Base-by-base conservation (phyloP, 2,113 vertebrate species). In the Brachyistius frenatus region DNA sequence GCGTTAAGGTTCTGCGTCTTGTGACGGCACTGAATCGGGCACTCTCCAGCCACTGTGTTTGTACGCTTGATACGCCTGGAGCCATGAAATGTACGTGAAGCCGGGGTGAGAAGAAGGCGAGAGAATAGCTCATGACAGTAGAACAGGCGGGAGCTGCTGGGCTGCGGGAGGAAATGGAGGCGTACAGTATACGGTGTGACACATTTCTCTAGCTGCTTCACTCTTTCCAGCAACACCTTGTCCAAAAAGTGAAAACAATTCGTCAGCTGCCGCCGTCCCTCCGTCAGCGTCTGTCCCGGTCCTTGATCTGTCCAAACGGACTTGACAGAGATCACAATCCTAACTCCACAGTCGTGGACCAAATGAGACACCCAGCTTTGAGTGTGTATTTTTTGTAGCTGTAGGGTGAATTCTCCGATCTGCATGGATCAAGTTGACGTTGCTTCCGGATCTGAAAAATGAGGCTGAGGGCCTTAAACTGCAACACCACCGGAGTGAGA, bases 211-310 rank as follows among this genome's bases (percentile, higher is more conserved):
- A 0, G 36, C 23, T 67, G 44, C 16, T 76, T 72, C 23, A 9
- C 39, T 66, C 58, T 72, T 61, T 65, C 56, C 47, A 57, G 30
- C 2, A 80, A 64, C 80, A 66, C 64, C 41, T 75, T 16, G 39
- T 73, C 33, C 1, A 1, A 44, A 52, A 14, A 7, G 31, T 1
- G 3, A 61, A 73, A 73, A 37, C 15, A 41, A 55, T 5, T 8
- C 0, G 33, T 47, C 56, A 56, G 41, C 62, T 31, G 15, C 47
- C 32, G 73, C 67, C 60, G 23, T 33, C 30, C 49, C 32, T 53
- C 50, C 8, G 6, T 54, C 52, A 30, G 23, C 33, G 35, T 70
- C 55, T 52, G 14, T 62, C 54, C 37, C 32, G 8, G 52, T 62
- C 54, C 37, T 36, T 6, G 52, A 73, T 55, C 30, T 36, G 13